phyloP scores from a whole-genome alignment of 2,113 vertebrate genomes.

The Sylvilagus bachmani region DNA sequence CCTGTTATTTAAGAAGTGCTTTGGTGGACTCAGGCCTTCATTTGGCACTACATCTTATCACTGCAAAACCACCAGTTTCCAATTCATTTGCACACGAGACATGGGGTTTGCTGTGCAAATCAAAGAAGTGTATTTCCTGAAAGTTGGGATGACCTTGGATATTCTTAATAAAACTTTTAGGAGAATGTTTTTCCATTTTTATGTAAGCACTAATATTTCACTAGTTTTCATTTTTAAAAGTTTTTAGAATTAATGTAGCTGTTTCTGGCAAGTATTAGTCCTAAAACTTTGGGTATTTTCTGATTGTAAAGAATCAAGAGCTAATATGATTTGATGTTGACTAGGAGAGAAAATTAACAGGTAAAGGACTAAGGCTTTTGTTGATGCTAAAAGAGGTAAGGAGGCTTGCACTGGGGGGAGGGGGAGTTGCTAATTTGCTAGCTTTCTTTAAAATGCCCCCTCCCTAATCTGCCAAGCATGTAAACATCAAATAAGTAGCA shows the following conservation, averaged over 20 bases:
- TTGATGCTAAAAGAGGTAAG: slow-evolving; percentile 43
- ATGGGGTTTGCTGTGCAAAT: slow-evolving; percentile 20
- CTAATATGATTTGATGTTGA: slow-evolving; percentile 68
- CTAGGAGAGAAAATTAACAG: slow-evolving; percentile 55
- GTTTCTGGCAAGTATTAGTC: slow-evolving; percentile 52
- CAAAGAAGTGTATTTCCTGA: slow-evolving; percentile 50
- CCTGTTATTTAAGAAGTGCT: slow-evolving; percentile 59
- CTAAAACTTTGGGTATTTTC: slow-evolving; percentile 56
- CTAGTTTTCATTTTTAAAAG: slow-evolving; percentile 67
- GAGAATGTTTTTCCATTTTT: neutral
- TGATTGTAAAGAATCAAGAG: slow-evolving; percentile 66
- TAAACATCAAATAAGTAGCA: slow-evolving; percentile 61
- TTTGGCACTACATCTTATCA: slow-evolving; percentile 33
- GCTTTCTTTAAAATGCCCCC: slow-evolving; percentile 57
- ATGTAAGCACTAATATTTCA: slow-evolving; percentile 58
- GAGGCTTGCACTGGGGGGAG: slow-evolving; percentile 59
- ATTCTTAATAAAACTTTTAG: slow-evolving; percentile 52
- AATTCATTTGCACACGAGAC: neutral
- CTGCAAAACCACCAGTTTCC: slow-evolving; percentile 43
- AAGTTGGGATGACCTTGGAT: slow-evolving; percentile 65
- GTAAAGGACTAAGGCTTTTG: neutral
- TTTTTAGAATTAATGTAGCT: slow-evolving; percentile 58
- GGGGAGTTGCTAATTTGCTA: slow-evolving; percentile 39
- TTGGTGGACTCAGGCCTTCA: slow-evolving; percentile 25
- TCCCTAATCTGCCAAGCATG: slow-evolving; percentile 56